Evolutionary conservation across 2,113 vertebrate genomes (phyloP), one percentile per base, ranked within the genome.

Genomic region (Tachysurus fulvidraco): DNA sequence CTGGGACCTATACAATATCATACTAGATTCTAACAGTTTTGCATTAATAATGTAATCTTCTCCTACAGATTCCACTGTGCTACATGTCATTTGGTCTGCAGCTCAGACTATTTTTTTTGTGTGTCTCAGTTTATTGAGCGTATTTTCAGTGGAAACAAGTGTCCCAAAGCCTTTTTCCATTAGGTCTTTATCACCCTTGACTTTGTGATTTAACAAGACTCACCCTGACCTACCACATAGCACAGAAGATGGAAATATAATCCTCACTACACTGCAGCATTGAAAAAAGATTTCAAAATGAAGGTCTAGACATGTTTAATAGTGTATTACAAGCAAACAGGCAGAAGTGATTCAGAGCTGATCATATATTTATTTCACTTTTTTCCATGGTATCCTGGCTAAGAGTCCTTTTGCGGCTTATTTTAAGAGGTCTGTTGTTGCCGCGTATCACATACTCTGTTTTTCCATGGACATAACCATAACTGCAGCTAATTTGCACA

Each of bases 241-340:
- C 52, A 81, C 36, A 76, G 41, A 36, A n/a, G n/a, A 60, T 88
- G 86, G 84, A 81, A 88, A 86, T 36, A 84, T 85, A 79, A 83
- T 71, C 62, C n/a, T 30, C 28, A 57, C n/a, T 85, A 65, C 52
- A 79, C 52, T 36, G 60, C 86, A 85, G 50, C 23, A 65, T 82
- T 28, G 44, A 65, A 83, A 85, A 81, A 79, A 57, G 57, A 83
- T 59, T n/a, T 85, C 69, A 59, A 85, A 81, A 85, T 57, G 1
- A 30, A 52, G 54, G 74, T 84, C 89, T 88, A 83, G 80, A 89
- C 84, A 83, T 65, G 71, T 71, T 86, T 65, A 89, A 84, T 81
- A 83, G 74, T 83, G 65, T 30, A 78, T 85, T 77, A 78, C 44
- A 52, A 64, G 55, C n/a, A 50, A 46, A 83, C 41, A 41, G 50